Percentiles rank a stretch among this genome's conserved stretches.
Evolutionary conservation across 2,797 vertebrate species (phyloP).

Genomic region (Etheostoma perlongum): DNA sequence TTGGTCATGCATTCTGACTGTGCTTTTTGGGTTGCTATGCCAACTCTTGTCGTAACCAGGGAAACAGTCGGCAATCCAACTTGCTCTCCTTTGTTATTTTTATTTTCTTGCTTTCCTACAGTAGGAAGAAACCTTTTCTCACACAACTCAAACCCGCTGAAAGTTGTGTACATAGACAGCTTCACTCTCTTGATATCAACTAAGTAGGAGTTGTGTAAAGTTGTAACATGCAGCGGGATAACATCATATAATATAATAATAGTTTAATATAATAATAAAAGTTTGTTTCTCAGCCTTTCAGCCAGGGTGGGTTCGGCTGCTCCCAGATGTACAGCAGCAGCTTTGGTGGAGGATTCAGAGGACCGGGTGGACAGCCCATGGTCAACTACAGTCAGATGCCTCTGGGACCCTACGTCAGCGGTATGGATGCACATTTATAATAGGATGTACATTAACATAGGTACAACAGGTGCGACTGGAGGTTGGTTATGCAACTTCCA

Average conservation of each 20-base stretch:
- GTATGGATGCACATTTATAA: slow-evolving; percentile 79
- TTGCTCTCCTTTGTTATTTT: slow-evolving; percentile 13
- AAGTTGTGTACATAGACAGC: background rate
- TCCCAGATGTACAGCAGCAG: slow-evolving; percentile 94
- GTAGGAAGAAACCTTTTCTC: background rate
- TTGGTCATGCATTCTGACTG: slow-evolving; percentile 25
- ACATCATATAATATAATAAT: background rate
- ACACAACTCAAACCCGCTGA: background rate
- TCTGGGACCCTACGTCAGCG: slow-evolving; percentile 96
- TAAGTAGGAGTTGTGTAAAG: background rate
- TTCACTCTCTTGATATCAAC: background rate
- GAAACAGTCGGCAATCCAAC: slow-evolving; percentile 19
- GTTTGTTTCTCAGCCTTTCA: slow-evolving; percentile 78
- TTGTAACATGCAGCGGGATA: background rate
- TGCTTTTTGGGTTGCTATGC: slow-evolving; percentile 51
- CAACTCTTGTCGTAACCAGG: slow-evolving; percentile 47
- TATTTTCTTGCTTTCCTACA: slow-evolving; percentile 1
- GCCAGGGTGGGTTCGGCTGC: slow-evolving; percentile 91
- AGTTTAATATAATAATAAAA: background rate
- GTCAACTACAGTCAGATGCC: slow-evolving; percentile 99
- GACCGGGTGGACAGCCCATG: slow-evolving; percentile 91
- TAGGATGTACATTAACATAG: background rate
- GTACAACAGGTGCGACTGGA: background rate
- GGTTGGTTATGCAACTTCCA: background rate
- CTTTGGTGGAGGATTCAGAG: slow-evolving; percentile 93